Conservation (phyloP, 2,113 vertebrate species). For the Grallaria varia region DNA sequence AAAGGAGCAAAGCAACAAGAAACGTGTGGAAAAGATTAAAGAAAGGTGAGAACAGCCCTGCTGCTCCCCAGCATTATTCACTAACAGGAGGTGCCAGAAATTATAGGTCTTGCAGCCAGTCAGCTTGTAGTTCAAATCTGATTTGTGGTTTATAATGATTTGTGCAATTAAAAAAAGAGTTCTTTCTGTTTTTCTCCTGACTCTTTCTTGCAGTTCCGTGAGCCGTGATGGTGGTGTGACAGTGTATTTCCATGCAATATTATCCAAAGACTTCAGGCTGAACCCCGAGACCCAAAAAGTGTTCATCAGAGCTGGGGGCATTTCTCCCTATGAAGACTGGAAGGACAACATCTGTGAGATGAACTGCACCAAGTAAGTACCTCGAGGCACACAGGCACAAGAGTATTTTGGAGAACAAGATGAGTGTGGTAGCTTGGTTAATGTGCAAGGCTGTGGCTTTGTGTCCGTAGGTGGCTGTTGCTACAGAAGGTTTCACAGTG, state of each 20-base stretch:
- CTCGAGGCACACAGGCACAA: background rate
- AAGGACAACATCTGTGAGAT: conserved; percentile 22
- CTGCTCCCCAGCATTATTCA: background rate
- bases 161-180: background rate
- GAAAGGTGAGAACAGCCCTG: conserved; percentile 27
- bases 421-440: background rate
- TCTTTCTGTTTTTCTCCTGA: background rate
- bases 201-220: background rate
- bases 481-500: background rate
- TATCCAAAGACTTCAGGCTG: conserved; percentile 85
- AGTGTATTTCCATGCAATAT: conserved; percentile 87
- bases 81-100: background rate
- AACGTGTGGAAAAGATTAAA: background rate
- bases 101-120: background rate
- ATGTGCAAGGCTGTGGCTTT: background rate
- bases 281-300: conserved; percentile 46
- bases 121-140: background rate
- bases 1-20: background rate
- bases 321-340: background rate
- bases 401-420: background rate
- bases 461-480: rapidly evolving
- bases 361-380: conserved; percentile 48
- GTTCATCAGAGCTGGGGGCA: conserved; percentile 63
- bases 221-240: conserved; percentile 42
- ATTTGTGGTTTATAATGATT: background rate